Evolutionary conservation across 2,113 vertebrate species (phyloP).

Genomic region (Dromaius novaehollandiae): DNA sequence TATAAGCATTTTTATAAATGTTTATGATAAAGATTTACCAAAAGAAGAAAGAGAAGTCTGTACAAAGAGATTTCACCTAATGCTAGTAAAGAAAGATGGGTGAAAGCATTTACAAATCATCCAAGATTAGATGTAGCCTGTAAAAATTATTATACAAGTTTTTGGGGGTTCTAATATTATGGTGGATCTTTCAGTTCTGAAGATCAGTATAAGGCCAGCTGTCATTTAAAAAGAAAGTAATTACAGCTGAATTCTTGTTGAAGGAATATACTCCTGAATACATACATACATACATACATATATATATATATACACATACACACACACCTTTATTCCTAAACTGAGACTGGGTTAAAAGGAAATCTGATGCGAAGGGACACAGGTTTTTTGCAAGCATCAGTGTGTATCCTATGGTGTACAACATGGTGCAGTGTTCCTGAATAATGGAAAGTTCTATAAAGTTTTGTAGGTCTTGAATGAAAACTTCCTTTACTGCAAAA

Average conservation of each 20-base stretch:
- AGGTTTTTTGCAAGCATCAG: neutral
- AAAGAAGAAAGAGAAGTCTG: neutral
- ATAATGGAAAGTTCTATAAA: neutral
- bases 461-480: neutral
- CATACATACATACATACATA: neutral
- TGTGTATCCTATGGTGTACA: fast-evolving
- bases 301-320: neutral
- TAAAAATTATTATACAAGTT: neutral
- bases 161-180: neutral
- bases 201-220: neutral
- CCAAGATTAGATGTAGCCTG: neutral
- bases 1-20: neutral
- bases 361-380: neutral
- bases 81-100: neutral
- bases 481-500: neutral
- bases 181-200: neutral
- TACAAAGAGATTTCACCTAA: neutral
- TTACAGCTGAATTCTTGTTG: neutral
- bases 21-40: neutral
- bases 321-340: neutral
- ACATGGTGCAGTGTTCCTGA: fast-evolving
- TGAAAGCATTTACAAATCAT: neutral
- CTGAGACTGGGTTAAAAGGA: neutral
- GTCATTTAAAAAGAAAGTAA: neutral
- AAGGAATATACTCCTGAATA: neutral